These are phyloP conservation scores for Holocentrus rufus DNA, from an alignment of 2,797 vertebrate species.

Conservation along the genomic window DNA sequence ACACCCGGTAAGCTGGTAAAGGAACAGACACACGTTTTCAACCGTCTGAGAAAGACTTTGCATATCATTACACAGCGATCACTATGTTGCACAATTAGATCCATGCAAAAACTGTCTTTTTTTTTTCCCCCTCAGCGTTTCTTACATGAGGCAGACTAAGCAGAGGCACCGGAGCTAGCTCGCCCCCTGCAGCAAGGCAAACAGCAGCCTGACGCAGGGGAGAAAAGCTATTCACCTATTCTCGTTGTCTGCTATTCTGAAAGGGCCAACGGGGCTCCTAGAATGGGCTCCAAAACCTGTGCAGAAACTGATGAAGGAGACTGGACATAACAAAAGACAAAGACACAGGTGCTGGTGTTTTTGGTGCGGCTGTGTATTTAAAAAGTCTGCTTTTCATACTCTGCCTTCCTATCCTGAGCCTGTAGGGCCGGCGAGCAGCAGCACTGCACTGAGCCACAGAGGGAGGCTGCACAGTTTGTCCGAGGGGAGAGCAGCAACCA, in stretches of 20 bases:
- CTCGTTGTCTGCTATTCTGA: constrained; percentile 26
- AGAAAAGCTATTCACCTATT: constrained; percentile 48
- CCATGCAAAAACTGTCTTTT: constrained; percentile 43
- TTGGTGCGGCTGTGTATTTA: background rate
- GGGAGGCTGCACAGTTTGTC: background rate
- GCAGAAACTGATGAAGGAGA: constrained; percentile 18
- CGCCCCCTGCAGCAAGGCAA: constrained; percentile 35
- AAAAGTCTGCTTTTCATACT: constrained; percentile 2
- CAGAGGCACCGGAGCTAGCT: constrained; percentile 59
- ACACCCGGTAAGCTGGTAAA: constrained; percentile 19
- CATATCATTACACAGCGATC: constrained; percentile 46
- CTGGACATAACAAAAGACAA: constrained; percentile 19
- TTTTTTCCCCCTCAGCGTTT: constrained; percentile 22
- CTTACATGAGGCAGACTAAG: constrained; percentile 50
- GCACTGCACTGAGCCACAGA: background rate
- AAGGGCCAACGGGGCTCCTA: constrained; percentile 22
- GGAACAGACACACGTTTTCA: constrained; percentile 8
- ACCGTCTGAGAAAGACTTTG: constrained; percentile 32
- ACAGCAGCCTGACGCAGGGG: constrained; percentile 39
- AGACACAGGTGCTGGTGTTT: constrained; percentile 15
- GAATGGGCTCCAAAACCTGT: constrained; percentile 42
- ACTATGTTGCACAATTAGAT: constrained; percentile 29
- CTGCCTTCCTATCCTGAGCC: background rate
- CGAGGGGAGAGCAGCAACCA: background rate
- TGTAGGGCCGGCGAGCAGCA: no score